Conservation (phyloP, 1,140 invertebrate genomes). For the Nautilus pompilius region DNA sequence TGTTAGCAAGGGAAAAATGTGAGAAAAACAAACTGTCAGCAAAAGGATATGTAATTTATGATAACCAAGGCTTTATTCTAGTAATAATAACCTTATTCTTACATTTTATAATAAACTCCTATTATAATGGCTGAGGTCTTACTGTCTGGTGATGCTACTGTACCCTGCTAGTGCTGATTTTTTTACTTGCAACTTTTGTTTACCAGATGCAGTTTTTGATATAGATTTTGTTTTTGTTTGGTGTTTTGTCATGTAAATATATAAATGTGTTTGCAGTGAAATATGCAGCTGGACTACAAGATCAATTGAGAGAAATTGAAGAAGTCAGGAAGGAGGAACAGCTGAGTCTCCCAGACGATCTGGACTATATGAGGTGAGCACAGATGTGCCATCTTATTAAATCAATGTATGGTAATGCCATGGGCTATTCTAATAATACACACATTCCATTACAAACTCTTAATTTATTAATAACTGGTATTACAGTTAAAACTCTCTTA, state of each 20-base stretch:
- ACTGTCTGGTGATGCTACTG: neutral
- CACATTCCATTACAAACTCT: neutral
- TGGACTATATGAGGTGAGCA: conserved; percentile 70
- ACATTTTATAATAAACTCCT: neutral
- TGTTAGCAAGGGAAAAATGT: no score
- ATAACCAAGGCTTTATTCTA: neutral
- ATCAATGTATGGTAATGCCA: neutral
- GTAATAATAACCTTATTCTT: neutral
- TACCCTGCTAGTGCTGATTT: neutral
- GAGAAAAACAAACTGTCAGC: neutral
- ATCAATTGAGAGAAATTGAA: conserved; percentile 67
- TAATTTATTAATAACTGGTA: no score
- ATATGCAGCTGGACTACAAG: conserved; percentile 62
- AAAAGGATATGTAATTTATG: neutral
- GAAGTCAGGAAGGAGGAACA: conserved; percentile 70
- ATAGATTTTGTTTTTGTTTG: neutral
- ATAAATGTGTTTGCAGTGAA: conserved; percentile 58
- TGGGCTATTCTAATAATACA: neutral
- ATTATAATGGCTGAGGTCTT: neutral
- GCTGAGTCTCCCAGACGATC: conserved; percentile 66
- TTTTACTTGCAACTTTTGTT: neutral
- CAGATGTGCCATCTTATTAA: neutral
- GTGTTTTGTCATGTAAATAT: no score
- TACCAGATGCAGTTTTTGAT: neutral
- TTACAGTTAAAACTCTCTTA: neutral